A percentile compares a stretch with the other conserved stretches of the same genome.
These are phyloP conservation scores for Pomphorhynchus laevis DNA, from an alignment of 1,140 invertebrate species.

Conservation along the genomic window DNA sequence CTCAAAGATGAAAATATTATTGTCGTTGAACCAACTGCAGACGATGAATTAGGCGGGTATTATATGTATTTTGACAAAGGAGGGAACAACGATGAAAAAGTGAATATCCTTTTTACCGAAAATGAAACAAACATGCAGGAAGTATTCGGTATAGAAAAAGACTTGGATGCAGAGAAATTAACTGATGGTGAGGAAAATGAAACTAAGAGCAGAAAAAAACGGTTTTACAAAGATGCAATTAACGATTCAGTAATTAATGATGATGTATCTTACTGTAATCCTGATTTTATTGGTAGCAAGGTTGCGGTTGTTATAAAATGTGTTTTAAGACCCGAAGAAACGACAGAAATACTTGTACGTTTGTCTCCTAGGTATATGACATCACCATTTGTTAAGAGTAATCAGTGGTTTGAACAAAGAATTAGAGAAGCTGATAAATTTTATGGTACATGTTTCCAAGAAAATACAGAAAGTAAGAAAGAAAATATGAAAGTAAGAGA, in stretches of 20 bases:
- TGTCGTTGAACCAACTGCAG: constrained; percentile 11
- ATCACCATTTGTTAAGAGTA: constrained; percentile 13
- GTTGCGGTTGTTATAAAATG: constrained; percentile 13
- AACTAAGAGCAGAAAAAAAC: constrained; percentile 9
- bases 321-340: constrained; percentile 15
- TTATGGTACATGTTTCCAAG: too few relatives aligned
- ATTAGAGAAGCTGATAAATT: constrained; percentile 17
- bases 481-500: constrained; percentile 13
- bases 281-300: neutral
- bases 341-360: constrained; percentile 18
- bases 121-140: constrained; percentile 18
- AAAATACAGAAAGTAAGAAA: too few relatives aligned
- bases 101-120: constrained; percentile 18
- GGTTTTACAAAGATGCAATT: constrained; percentile 19
- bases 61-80: constrained; percentile 10
- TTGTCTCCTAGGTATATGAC: constrained; percentile 14
- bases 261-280: constrained; percentile 9
- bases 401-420: constrained; percentile 12
- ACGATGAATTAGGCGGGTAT: neutral
- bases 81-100: constrained; percentile 10
- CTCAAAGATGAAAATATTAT: neutral
- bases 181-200: too few relatives aligned
- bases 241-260: constrained; percentile 17
- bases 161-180: too few relatives aligned
- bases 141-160: constrained; percentile 12